Percentiles rank a stretch among this genome's conserved stretches.
Conservation (phyloP, 2,888 invertebrate genomes). For the Caenorhabditis auriculariae region DNA sequence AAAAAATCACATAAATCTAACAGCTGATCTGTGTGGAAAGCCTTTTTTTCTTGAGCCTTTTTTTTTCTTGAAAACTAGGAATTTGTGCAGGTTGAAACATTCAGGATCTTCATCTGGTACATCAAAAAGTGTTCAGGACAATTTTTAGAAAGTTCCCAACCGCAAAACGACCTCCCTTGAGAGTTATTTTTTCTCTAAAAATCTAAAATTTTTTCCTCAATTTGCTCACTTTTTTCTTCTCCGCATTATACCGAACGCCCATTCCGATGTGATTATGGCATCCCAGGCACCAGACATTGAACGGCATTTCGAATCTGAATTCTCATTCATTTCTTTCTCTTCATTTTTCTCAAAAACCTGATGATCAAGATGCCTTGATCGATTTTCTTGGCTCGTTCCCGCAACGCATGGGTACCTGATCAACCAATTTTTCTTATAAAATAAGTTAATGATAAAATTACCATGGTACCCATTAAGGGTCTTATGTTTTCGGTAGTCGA, state of each 20-base stretch:
- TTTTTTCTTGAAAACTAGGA: too few relatives aligned
- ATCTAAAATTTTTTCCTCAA: neutral
- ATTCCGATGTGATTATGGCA: slow-evolving; percentile 98
- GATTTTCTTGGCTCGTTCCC: slow-evolving; percentile 92
- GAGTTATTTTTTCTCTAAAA: neutral
- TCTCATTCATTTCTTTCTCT: too few relatives aligned
- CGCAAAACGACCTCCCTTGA: neutral
- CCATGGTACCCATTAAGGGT: slow-evolving; percentile 89
- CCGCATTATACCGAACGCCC: slow-evolving; percentile 90
- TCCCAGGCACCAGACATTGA: slow-evolving; percentile 98
- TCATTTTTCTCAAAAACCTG: slow-evolving; percentile 70
- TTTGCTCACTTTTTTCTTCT: slow-evolving; percentile 67
- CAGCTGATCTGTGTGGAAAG: too few relatives aligned
- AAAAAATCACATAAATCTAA: too few relatives aligned
- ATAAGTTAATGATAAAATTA: too few relatives aligned
- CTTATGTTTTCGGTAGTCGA: slow-evolving; percentile 85
- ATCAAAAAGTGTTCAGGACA: too few relatives aligned
- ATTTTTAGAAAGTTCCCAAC: neutral
- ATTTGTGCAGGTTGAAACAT: too few relatives aligned
- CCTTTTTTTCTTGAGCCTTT: too few relatives aligned
- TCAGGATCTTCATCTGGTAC: too few relatives aligned
- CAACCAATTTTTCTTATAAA: too few relatives aligned
- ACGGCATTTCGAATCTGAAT: slow-evolving; percentile 93
- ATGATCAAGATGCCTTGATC: slow-evolving; percentile 92
- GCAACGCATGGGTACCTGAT: slow-evolving; percentile 89